These are phyloP conservation scores for Oscheius onirici DNA, from an alignment of 2,888 invertebrate genomes.

Conservation along the genomic window DNA sequence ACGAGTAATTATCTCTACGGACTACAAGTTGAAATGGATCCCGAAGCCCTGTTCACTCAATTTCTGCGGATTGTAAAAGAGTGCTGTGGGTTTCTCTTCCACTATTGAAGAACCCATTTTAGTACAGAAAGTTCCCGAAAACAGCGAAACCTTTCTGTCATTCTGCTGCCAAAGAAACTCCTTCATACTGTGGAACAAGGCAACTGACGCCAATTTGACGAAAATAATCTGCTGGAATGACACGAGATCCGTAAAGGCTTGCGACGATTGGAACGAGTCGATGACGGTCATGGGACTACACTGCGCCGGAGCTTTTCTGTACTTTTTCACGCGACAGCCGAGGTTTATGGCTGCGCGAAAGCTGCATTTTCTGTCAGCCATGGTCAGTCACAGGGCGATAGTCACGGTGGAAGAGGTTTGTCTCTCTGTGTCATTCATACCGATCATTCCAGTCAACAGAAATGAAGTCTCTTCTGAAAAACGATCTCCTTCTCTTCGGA, in stretches of 20 bases:
- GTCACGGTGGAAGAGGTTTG: constrained; percentile 52
- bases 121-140: constrained; percentile 14
- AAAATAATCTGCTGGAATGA: constrained; percentile 82
- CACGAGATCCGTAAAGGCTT: constrained; percentile 75
- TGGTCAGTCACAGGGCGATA: constrained; percentile 63
- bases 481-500: constrained; percentile 80
- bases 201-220: constrained; percentile 16
- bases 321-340: constrained; percentile 82
- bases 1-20: constrained; percentile 39
- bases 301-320: constrained; percentile 79
- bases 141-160: constrained; percentile 76
- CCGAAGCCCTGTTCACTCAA: constrained; percentile 56
- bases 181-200: constrained; percentile 85
- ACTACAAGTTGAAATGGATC: constrained; percentile 63
- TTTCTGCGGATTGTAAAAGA: constrained; percentile 53
- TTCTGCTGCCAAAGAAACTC: constrained; percentile 85
- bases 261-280: constrained; percentile 60
- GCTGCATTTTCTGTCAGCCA: constrained; percentile 73
- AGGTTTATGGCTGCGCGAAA: constrained; percentile 86
- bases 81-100: constrained; percentile 41
- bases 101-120: not conserved
- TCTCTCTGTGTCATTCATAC: too few relatives aligned
- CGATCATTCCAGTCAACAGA: constrained; percentile 69
- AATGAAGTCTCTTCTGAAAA: constrained; percentile 78
- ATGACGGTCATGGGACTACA: constrained; percentile 49